Conservation (phyloP, 2,113 vertebrate genomes). For the Xiphophorus couchianus region DNA sequence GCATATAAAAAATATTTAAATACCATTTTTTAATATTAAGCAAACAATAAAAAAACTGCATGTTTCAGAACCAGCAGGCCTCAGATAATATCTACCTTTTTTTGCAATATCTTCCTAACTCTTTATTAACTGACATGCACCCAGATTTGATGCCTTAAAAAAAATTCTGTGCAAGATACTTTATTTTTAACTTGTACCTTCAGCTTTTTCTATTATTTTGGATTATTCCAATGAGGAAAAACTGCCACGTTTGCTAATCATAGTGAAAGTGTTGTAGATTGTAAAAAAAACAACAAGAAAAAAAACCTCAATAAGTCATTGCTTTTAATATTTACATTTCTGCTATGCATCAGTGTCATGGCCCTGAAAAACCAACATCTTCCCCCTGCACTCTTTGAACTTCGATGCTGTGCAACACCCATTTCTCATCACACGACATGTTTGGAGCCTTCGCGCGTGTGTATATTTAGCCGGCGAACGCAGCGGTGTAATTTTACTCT, state of each 20-base stretch:
- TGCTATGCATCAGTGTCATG: background rate
- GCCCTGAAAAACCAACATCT: background rate
- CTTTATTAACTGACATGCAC: no score
- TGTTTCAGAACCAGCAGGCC: background rate
- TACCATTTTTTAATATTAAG: background rate
- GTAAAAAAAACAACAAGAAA: no score
- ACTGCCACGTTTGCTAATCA: background rate
- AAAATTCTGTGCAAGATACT: background rate
- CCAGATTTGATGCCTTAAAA: background rate
- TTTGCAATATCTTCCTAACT: background rate
- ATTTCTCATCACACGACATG: background rate
- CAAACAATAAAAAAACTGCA: background rate
- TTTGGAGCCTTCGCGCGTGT: background rate
- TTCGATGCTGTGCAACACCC: background rate
- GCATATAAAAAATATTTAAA: background rate
- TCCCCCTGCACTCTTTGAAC: conserved; percentile 7
- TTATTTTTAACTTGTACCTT: background rate
- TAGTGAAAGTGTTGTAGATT: background rate
- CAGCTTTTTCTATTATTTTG: background rate
- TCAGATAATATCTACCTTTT: background rate
- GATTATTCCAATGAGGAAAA: background rate
- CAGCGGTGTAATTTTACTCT: conserved; percentile 2
- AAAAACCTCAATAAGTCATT: background rate
- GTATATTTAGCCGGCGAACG: background rate
- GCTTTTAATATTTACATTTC: background rate